A percentile compares a stretch with the other conserved stretches of the same genome.
Evolutionary conservation across 2,113 vertebrate species (phyloP).

Genomic region (Chlamydotis undulata): DNA sequence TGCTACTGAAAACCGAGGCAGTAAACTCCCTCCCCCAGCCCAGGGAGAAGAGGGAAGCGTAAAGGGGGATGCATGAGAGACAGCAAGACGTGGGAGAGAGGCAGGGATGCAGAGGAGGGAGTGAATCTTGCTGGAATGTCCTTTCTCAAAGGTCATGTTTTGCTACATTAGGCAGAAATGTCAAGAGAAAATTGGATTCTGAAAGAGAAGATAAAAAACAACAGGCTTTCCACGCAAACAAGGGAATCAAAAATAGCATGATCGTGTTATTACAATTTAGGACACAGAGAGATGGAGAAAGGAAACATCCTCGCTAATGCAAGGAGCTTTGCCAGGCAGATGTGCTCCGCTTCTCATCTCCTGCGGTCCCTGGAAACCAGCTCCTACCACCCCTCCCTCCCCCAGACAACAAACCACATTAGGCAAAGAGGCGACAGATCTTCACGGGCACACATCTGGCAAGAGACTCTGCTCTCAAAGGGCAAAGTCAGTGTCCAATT

Average conservation of each 20-base stretch:
- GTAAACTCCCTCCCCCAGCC: conserved; percentile 19
- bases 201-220: conserved; percentile 80
- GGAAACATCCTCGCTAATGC: conserved; percentile 36
- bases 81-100: conserved; percentile 61
- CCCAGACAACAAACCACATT: neutral
- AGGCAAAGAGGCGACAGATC: neutral
- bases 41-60: neutral
- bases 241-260: conserved; percentile 79
- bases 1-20: conserved; percentile 32
- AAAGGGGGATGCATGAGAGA: conserved; percentile 45
- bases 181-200: conserved; percentile 90
- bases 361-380: neutral
- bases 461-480: neutral
- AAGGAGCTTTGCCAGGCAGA: conserved; percentile 38
- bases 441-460: neutral
- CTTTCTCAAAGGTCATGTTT: conserved; percentile 91
- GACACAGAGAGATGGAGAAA: conserved; percentile 6
- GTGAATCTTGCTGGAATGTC: conserved; percentile 72
- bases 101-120: conserved; percentile 66
- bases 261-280: conserved; percentile 69
- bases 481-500: neutral
- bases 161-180: conserved; percentile 88
- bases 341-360: neutral
- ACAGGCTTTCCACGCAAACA: conserved; percentile 85
- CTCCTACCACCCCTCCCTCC: neutral